A percentile compares a stretch with the other conserved stretches of the same genome.
Conservation (phyloP, 2,888 invertebrate genomes). For the Masnerella sp. region DNA sequence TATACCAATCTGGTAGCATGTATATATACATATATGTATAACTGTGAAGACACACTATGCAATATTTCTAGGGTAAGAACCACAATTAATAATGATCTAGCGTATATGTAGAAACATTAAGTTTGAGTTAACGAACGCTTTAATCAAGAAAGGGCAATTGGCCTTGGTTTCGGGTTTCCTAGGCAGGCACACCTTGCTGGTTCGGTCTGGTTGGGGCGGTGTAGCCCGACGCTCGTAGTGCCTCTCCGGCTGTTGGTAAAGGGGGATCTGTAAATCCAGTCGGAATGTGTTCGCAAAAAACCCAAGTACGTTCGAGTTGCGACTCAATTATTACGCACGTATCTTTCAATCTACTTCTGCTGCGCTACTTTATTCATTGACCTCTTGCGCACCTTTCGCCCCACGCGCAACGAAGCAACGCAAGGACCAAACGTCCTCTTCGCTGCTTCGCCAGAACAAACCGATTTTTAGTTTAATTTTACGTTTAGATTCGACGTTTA, state of each 20-base stretch:
- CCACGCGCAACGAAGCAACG: no score
- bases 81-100: slow-evolving; percentile 69
- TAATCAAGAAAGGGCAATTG: slow-evolving; percentile 75
- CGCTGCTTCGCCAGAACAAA: no score
- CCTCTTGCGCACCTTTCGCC: slow-evolving; percentile 20
- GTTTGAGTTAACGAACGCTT: slow-evolving; percentile 77
- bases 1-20: slow-evolving; percentile 36
- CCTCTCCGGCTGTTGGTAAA: slow-evolving; percentile 82
- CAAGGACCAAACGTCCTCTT: no score
- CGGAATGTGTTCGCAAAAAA: slow-evolving; percentile 76
- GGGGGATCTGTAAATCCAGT: slow-evolving; percentile 80
- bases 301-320: slow-evolving; percentile 71
- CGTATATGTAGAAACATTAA: slow-evolving; percentile 74
- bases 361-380: slow-evolving; percentile 49
- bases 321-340: slow-evolving; percentile 57
- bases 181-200: slow-evolving; percentile 78
- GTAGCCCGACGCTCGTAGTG: slow-evolving; percentile 78
- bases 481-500: no score
- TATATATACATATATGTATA: slow-evolving; percentile 63
- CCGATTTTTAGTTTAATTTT: slow-evolving; percentile 2
- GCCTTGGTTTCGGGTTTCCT: slow-evolving; percentile 76
- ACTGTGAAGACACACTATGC: slow-evolving; percentile 68
- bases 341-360: slow-evolving; percentile 52
- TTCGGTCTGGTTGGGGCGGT: slow-evolving; percentile 78
- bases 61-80: slow-evolving; percentile 67